phyloP scores from a whole-genome alignment of 1,140 invertebrate genomes.

The Monomorium pharaonis region DNA sequence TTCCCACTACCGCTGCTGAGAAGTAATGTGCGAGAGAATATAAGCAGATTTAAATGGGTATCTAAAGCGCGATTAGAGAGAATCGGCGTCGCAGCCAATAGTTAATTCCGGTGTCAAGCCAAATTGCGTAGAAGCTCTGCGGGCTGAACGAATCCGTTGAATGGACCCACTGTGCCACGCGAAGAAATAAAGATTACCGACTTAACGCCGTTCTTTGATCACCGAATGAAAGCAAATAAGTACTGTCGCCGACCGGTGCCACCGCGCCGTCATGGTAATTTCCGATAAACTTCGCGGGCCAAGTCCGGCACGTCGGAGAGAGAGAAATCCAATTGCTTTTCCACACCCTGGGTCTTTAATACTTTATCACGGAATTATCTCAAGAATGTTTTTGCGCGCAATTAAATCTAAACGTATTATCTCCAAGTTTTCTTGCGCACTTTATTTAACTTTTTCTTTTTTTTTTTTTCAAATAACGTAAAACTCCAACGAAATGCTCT shows the following conservation, averaged over 20 bases:
- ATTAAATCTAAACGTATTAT: background rate
- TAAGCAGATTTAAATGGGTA: background rate
- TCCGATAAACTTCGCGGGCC: conserved; percentile 54
- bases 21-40: background rate
- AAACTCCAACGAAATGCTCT: background rate
- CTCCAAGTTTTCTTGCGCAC: background rate
- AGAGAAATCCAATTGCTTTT: background rate
- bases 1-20: background rate
- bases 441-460: background rate
- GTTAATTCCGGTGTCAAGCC: conserved; percentile 39
- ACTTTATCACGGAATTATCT: background rate
- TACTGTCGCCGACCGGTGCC: conserved; percentile 55
- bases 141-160: conserved; percentile 28
- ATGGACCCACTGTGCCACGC: conserved; percentile 60
- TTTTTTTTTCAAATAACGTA: background rate
- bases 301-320: background rate
- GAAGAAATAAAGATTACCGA: conserved; percentile 66
- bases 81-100: background rate
- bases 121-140: conserved; percentile 45
- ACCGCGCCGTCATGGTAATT: conserved; percentile 53
- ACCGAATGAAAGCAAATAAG: conserved; percentile 69
- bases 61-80: conserved; percentile 9
- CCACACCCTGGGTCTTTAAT: background rate
- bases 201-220: conserved; percentile 71
- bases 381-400: background rate